Conservation (phyloP, 2,888 invertebrate species). For the Coremacera marginata region DNA sequence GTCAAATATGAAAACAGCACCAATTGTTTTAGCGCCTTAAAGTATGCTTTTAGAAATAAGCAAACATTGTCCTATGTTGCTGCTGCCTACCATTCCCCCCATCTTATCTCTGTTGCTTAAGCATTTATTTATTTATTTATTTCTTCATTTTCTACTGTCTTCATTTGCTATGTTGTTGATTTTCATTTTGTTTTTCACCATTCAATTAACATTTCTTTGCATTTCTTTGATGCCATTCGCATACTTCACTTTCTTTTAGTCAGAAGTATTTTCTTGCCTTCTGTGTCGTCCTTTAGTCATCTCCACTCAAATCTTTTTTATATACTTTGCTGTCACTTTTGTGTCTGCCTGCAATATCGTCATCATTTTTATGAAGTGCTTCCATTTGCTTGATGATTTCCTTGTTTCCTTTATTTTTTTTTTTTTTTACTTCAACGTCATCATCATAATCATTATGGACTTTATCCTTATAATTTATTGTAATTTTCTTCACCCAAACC, state of each 20-base stretch:
- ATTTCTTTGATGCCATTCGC: background rate
- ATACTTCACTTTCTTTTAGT: background rate
- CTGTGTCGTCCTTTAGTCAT: background rate
- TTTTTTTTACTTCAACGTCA: background rate
- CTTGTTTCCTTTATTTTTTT: background rate
- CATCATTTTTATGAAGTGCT: constrained; percentile 16
- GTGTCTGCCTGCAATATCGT: background rate
- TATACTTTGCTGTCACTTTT: constrained; percentile 15
- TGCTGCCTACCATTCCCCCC: background rate
- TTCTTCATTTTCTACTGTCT: background rate
- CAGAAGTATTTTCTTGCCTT: background rate
- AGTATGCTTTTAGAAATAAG: background rate
- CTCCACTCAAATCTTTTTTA: background rate
- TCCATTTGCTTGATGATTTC: constrained; percentile 16
- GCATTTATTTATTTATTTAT: background rate
- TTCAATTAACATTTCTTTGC: constrained; percentile 15
- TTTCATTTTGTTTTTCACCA: background rate
- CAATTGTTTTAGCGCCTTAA: constrained; percentile 29
- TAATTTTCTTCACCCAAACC: constrained; percentile 6
- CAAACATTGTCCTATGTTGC: background rate
- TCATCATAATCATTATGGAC: constrained; percentile 12
- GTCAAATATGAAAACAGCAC: constrained; percentile 20
- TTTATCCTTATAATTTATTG: constrained; percentile 12
- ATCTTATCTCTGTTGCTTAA: background rate
- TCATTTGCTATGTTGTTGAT: background rate